Conservation (phyloP, 2,888 invertebrate species). For the Sisyra terminalis region DNA sequence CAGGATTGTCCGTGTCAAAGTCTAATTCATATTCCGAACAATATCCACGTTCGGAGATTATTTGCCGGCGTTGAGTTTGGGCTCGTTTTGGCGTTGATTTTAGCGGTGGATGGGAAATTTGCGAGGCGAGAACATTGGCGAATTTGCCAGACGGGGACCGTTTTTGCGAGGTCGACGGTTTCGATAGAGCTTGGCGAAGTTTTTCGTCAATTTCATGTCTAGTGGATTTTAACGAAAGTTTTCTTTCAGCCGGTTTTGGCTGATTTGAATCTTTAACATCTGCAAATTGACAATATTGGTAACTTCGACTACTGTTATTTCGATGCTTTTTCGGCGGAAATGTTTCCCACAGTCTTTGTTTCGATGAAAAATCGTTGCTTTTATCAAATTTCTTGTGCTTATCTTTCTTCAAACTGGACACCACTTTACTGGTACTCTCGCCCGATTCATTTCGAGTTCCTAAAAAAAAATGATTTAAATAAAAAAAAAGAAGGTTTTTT, state of each 20-base stretch:
- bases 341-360: constrained; percentile 45
- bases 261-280: background rate
- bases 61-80: constrained; percentile 1
- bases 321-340: constrained; percentile 32
- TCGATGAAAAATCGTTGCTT: constrained; percentile 28
- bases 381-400: constrained; percentile 9
- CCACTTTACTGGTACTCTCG: constrained; percentile 17
- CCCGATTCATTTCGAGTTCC: constrained; percentile 9
- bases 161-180: constrained; percentile 1
- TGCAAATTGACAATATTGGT: constrained; percentile 6
- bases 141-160: background rate
- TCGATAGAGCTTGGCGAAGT: background rate
- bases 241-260: background rate
- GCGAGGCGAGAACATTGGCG: background rate
- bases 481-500: background rate
- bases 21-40: constrained; percentile 8
- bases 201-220: background rate
- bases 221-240: background rate
- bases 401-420: constrained; percentile 9
- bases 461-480: background rate
- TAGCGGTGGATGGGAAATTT: background rate
- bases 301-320: constrained; percentile 1
- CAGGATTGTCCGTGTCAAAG: constrained; percentile 6
- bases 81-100: background rate
- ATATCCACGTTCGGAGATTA: constrained; percentile 6